Percentiles rank a stretch among this genome's conserved stretches.
These are phyloP conservation scores for Saccopteryx bilineata DNA, from an alignment of 2,113 vertebrate genomes.

Conservation along the genomic window DNA sequence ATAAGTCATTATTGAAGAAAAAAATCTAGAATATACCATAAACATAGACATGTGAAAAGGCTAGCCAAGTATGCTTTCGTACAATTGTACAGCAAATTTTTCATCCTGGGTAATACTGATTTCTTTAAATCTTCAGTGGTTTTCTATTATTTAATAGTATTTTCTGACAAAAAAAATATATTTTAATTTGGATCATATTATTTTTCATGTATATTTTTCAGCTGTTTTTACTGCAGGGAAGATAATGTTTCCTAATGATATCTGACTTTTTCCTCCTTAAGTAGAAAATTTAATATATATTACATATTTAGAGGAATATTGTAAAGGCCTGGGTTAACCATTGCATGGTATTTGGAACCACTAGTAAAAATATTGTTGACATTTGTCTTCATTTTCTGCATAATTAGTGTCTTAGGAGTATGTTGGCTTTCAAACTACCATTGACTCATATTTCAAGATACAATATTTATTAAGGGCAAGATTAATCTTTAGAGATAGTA, in stretches of 20 bases:
- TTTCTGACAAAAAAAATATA: slow-evolving; percentile 18
- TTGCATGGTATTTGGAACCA: not conserved
- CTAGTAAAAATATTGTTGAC: not conserved
- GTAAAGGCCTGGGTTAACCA: not conserved
- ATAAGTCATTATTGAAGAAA: not conserved
- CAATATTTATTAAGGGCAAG: not conserved
- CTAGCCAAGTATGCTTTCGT: not conserved
- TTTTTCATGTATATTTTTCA: not conserved
- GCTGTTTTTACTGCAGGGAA: not conserved
- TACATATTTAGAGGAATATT: not conserved
- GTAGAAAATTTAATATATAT: not conserved
- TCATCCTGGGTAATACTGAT: not conserved
- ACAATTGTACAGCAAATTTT: not conserved
- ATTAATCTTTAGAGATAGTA: not conserved
- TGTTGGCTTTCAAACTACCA: not conserved
- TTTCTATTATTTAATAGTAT: not conserved
- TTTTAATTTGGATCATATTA: not conserved
- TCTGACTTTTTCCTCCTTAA: not conserved
- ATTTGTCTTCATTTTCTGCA: not conserved
- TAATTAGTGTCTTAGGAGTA: not conserved
- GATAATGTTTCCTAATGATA: not conserved
- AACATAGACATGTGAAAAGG: not conserved
- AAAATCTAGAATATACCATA: not conserved
- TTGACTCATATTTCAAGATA: slow-evolving; percentile 22
- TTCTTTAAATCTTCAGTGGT: not conserved